Conservation (phyloP, 2,888 invertebrate species). For the Amiota minor region DNA sequence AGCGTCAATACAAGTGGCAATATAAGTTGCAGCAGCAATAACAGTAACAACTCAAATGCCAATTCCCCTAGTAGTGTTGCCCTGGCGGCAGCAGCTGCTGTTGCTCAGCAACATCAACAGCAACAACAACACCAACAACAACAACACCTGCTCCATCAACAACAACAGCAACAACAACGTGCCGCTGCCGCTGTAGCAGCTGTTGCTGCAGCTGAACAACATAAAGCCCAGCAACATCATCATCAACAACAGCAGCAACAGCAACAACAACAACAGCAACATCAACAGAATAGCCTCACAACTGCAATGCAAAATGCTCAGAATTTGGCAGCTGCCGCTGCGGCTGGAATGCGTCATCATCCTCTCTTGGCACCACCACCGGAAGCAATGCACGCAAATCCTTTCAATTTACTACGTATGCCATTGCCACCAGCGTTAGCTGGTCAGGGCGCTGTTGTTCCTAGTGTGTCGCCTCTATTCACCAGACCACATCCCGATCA, state of each 20-base stretch:
- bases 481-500: conserved; percentile 86
- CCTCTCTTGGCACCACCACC: conserved; percentile 81
- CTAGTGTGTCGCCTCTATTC: conserved; percentile 81
- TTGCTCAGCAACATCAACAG: conserved; percentile 69
- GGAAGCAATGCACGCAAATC: conserved; percentile 81
- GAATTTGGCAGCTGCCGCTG: conserved; percentile 73
- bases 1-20: conserved; percentile 24
- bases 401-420: conserved; percentile 84
- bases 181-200: conserved; percentile 71
- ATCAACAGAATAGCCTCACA: conserved; percentile 76
- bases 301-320: conserved; percentile 78
- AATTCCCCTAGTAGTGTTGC: conserved; percentile 42
- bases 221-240: conserved; percentile 63
- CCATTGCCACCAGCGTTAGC: conserved; percentile 83
- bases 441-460: conserved; percentile 79
- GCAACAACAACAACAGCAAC: conserved; percentile 65
- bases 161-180: conserved; percentile 64
- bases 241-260: conserved; percentile 69
- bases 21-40: conserved; percentile 42
- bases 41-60: conserved; percentile 44
- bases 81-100: conserved; percentile 75
- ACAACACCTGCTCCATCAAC: conserved; percentile 44
- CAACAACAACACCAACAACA: conserved; percentile 60
- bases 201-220: conserved; percentile 75
- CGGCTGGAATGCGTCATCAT: conserved; percentile 77